phyloP scores from a whole-genome alignment of 2,797 vertebrate species.

The Danio choprae region DNA sequence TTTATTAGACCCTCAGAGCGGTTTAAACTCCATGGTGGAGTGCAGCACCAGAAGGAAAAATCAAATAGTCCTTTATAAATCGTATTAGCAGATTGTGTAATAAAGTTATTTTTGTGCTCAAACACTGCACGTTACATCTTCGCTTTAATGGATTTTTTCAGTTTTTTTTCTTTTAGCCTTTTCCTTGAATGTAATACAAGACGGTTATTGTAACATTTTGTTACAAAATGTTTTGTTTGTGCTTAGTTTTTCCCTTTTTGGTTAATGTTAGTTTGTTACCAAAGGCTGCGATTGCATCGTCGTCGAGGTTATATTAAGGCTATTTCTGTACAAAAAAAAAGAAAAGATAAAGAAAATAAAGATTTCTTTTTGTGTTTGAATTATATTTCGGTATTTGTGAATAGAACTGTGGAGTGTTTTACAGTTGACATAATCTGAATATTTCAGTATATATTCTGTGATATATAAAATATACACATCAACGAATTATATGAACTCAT shows the following conservation, averaged over 20 bases:
- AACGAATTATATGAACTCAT: background rate
- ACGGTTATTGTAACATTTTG: background rate
- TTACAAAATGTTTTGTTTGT: background rate
- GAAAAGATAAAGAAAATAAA: background rate
- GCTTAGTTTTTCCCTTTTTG: conserved; percentile 1
- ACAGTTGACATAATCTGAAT: background rate
- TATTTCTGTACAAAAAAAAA: background rate
- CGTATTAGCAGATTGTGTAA: background rate
- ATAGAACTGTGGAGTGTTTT: background rate
- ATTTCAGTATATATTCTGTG: background rate
- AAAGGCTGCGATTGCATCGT: background rate
- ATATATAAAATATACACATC: background rate
- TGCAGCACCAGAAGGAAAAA: background rate
- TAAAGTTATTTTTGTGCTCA: background rate
- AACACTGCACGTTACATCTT: background rate
- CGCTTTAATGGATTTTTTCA: background rate
- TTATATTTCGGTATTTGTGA: background rate
- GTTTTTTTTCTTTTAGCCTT: background rate
- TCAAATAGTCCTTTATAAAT: background rate
- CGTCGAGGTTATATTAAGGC: background rate
- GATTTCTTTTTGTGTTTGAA: background rate
- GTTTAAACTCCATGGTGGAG: background rate
- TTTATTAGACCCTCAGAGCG: background rate
- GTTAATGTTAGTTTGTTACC: background rate
- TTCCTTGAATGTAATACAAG: background rate